Percentiles rank a stretch among this genome's conserved stretches.
Conservation (phyloP, 2,797 vertebrate genomes). For the Erethizon dorsatum region DNA sequence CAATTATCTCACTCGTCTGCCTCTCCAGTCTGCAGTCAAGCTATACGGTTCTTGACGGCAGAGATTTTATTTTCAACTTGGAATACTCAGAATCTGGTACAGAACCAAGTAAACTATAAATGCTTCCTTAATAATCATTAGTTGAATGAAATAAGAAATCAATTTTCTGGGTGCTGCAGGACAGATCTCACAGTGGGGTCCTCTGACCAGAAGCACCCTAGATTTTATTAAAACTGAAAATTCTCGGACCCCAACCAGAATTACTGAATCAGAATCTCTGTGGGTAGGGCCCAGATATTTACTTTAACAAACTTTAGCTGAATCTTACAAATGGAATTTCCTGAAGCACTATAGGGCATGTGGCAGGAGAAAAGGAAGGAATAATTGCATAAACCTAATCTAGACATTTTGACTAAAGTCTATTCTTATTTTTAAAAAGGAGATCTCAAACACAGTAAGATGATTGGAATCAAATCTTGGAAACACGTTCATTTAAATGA, state of each 20-base stretch:
- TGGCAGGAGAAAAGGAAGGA: neutral
- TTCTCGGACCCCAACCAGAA: neutral
- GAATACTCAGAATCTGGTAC: neutral
- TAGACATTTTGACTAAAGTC: neutral
- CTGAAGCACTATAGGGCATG: neutral
- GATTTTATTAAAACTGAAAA: neutral
- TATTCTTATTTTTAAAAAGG: slow-evolving; percentile 7
- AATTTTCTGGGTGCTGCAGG: neutral
- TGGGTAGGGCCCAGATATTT: neutral
- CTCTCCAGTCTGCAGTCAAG: neutral
- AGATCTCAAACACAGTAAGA: neutral
- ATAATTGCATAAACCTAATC: neutral
- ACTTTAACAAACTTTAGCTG: neutral
- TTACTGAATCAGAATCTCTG: neutral
- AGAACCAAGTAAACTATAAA: neutral
- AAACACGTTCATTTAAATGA: neutral
- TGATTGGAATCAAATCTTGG: neutral
- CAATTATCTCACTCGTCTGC: neutral
- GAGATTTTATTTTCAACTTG: neutral
- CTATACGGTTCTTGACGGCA: neutral
- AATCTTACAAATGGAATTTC: neutral
- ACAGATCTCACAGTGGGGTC: too few species aligned
- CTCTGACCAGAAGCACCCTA: neutral
- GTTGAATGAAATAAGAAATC: neutral
- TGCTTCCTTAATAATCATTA: neutral